Evolutionary conservation across 2,888 invertebrate species (phyloP), one percentile per base, ranked within the genome.

Genomic region (Eupeodes luniger): DNA sequence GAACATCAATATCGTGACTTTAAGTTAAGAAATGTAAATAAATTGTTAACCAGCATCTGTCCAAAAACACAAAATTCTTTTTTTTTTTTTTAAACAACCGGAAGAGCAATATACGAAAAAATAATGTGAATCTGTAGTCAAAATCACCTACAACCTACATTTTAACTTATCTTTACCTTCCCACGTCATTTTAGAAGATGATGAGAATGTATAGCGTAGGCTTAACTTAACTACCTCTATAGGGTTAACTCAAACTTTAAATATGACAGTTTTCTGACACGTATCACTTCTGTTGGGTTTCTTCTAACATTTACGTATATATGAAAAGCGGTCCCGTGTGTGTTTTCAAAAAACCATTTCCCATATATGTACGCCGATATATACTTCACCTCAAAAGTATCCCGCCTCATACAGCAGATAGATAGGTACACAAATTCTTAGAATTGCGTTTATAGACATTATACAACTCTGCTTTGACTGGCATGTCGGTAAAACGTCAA

Each of bases 221-320:
- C 62, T 53, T n/a, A 74, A 51, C 47, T 72, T 72, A 72, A 72
- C n/a, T 80, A 47, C 55, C 57, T 47, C 5, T 36, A 67, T 36
- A 67, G 57, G 61, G 51, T 27, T 61, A 57, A 77, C 70, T 67
- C 27, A 27, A 27, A 27, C 27, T 27, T 27, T 44, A 78, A 62
- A 78, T 44, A 69, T 86, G 82, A 75, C 78, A 82, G 40, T 82
- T 79, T 79, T 79, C 51, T 79, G 75, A 86, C 79, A 82, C 82
- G 79, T 86, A 62, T 75, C 79, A 82, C 79, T 82, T 83, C 82
- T 86, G 82, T 79, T 86, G 61, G n/a, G n/a, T 12, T 53, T 57
- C 6, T 40, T 57, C 6, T 4, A 12, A 5, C 7, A 12, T 55
- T 10, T 40, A 36, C 34, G 14, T 11, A 4, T 11, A 4, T 74